These are phyloP conservation scores for Agrochola macilenta DNA, from an alignment of 2,888 invertebrate genomes.

Conservation along the genomic window DNA sequence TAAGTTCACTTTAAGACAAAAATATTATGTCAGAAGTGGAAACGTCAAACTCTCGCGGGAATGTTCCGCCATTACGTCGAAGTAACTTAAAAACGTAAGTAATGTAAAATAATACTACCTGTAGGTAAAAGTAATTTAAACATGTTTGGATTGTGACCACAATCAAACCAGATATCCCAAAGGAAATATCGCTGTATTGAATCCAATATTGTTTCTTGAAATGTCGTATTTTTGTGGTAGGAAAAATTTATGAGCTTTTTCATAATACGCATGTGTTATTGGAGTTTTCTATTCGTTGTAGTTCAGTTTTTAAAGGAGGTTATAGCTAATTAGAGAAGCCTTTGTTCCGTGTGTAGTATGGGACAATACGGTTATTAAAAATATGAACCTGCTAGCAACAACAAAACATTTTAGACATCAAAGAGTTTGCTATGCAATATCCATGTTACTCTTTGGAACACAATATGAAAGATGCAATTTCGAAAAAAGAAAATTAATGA, in stretches of 20 bases:
- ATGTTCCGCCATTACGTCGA: background rate
- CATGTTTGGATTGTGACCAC: conserved; percentile 68
- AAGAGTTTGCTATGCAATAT: conserved; percentile 3
- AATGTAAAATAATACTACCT: conserved; percentile 50
- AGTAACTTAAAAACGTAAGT: conserved; percentile 47
- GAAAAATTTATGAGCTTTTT: conserved; percentile 5
- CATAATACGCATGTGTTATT: background rate
- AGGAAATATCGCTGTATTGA: conserved; percentile 75
- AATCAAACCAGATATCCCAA: conserved; percentile 67
- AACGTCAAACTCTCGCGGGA: conserved; percentile 32
- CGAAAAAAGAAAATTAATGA: conserved; percentile 13
- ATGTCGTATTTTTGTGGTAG: conserved; percentile 4
- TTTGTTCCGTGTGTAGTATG: background rate
- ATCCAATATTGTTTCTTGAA: conserved; percentile 66
- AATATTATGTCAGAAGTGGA: conserved; percentile 17
- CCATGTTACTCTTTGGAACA: background rate
- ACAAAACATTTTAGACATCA: background rate
- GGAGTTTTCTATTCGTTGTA: background rate
- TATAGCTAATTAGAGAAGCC: background rate
- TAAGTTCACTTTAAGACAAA: background rate
- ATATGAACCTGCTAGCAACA: background rate
- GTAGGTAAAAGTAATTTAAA: conserved; percentile 50
- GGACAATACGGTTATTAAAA: background rate
- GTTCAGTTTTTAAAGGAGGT: background rate
- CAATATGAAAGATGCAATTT: background rate